Conservation (phyloP, 2,888 invertebrate species). For the Pristionchus entomophagus region DNA sequence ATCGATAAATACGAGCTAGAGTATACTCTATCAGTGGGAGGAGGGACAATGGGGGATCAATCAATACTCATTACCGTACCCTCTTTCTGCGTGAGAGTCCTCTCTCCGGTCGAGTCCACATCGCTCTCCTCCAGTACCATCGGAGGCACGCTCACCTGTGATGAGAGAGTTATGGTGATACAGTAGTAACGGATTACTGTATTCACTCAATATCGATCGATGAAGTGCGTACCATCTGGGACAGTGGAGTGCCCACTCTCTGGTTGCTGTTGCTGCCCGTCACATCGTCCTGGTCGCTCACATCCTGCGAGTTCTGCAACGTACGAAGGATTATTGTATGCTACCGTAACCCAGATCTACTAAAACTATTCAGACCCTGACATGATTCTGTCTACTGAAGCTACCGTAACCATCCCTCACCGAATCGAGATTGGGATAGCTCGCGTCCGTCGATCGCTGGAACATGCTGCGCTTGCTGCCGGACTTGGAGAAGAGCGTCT, state of each 20-base stretch:
- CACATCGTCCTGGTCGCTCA: neutral
- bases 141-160: constrained; percentile 1
- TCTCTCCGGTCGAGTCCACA: constrained; percentile 39
- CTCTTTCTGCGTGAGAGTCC: constrained; percentile 43
- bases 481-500: constrained; percentile 48
- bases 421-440: constrained; percentile 36
- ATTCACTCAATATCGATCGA: too few species aligned
- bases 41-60: too few species aligned
- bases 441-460: constrained; percentile 33
- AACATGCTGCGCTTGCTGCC: constrained; percentile 38
- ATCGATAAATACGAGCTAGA: too few species aligned
- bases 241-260: neutral
- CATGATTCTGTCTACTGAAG: neutral
- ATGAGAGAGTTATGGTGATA: too few species aligned
- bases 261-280: constrained; percentile 10
- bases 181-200: neutral
- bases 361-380: too few species aligned
- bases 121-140: constrained; percentile 42
- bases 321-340: neutral
- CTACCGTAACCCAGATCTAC: neutral
- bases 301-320: constrained; percentile 2
- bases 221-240: neutral
- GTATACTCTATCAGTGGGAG: too few species aligned
- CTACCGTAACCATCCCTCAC: neutral
- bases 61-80: constrained; percentile 5